Evolutionary conservation across 2,113 vertebrate species (phyloP).

Genomic region (Procavia capensis): DNA sequence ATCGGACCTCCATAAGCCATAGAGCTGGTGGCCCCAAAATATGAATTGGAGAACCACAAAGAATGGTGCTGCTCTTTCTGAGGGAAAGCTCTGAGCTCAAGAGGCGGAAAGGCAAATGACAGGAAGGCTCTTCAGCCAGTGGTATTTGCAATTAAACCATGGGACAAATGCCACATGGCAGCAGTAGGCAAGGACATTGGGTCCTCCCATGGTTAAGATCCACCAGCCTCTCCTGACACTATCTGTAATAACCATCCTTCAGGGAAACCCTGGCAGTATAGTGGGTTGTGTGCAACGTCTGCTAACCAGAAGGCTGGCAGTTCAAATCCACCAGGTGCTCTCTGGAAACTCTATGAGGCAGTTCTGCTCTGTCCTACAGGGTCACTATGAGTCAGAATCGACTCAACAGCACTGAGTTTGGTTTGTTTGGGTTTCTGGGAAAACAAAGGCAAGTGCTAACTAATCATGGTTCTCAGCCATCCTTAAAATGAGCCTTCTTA

Average conservation of each 20-base stretch:
- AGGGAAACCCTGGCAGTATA: too few relatives aligned
- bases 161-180: background rate
- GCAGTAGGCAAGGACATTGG: fast-evolving
- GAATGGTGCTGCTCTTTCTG: background rate
- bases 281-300: too few relatives aligned
- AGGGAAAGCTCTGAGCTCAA: background rate
- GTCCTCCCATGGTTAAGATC: background rate
- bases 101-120: background rate
- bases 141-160: background rate
- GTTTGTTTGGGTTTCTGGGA: too few relatives aligned
- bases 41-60: background rate
- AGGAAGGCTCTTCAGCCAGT: background rate
- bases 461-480: background rate
- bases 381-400: too few relatives aligned
- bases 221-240: background rate
- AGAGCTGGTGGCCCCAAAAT: background rate
- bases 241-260: background rate
- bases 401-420: too few relatives aligned
- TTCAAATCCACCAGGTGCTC: too few relatives aligned
- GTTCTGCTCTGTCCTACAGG: too few relatives aligned
- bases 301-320: too few relatives aligned
- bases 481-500: background rate
- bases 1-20: background rate
- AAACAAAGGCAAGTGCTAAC: conserved; percentile 21
- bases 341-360: too few relatives aligned